Base-by-base conservation (phyloP, 2,797 vertebrate species). In the Siniperca obscura region DNA sequence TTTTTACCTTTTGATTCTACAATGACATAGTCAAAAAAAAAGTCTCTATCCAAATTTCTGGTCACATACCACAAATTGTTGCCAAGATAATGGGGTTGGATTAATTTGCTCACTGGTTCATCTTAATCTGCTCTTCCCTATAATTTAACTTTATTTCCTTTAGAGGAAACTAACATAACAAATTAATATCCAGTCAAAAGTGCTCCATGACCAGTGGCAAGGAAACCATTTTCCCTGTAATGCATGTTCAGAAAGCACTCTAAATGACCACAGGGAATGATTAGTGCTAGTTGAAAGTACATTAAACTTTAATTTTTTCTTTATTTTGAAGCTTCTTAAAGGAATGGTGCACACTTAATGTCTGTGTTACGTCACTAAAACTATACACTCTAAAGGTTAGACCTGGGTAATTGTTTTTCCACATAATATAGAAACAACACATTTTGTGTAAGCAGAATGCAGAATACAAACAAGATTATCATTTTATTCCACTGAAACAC, bases 241-340 rank as follows among this genome's bases (percentile, higher is more conserved):
- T 19, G 44, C 25, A 72, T 76, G 36, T 62, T 74, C 44, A 48
- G 25, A 66, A 34, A 59, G n/a, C 22, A 30, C 75, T 42, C 11
- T 7, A 52, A 60, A 73, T 75, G 52, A 66, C 76, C 71, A 46
- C 16, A 19, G 61, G 40, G 72, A 74, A 74, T 64, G 65, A 85
- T 74, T 84, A 65, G 42, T 55, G 44, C 34, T 72, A 48, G 80
- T 76, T 64, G 16, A 40, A 59, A 75, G 46, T 19, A 74, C 76
- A 81, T 83, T 80, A 56, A 73, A 78, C 48, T 84, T 55, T 34
- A 67, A 76, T 89, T 77, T 70, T 64, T 74, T 16, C 30, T 80
- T 80, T 74, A 72, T 74, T 76, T 77, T 34, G 10, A 64, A 62
- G 19, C 10, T 34, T 22, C 36, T 17, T 38, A 64, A 69, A 52